Conservation (phyloP, 2,797 vertebrate genomes). For the Thalassophryne amazonica region DNA sequence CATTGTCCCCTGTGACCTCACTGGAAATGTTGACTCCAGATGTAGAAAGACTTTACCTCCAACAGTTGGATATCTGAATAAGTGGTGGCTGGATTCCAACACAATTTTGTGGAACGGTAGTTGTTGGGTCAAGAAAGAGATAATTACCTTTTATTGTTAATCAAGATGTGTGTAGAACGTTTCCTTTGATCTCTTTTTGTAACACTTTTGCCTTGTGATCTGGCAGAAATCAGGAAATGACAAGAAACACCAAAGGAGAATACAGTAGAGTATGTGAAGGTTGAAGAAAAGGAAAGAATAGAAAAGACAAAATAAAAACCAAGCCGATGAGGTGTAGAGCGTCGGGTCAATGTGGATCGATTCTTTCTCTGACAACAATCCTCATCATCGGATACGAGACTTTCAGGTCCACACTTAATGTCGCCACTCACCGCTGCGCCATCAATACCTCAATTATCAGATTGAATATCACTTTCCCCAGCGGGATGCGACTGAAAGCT, state of each 20-base stretch:
- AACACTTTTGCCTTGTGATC: no score
- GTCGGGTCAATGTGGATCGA: conserved; percentile 42
- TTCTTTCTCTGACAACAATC: conserved; percentile 41
- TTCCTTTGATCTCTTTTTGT: no score
- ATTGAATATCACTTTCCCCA: conserved; percentile 43
- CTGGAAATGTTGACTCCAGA: no score
- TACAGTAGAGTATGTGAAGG: background rate
- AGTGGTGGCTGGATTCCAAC: no score
- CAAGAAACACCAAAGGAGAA: background rate
- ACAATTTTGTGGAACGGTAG: no score
- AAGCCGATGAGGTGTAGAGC: conserved; percentile 26
- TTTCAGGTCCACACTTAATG: conserved; percentile 62
- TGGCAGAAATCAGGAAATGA: no score
- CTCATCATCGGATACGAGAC: conserved; percentile 38
- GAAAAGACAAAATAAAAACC: conserved; percentile 2
- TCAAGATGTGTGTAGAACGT: no score
- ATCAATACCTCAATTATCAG: conserved; percentile 66
- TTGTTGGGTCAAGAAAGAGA: no score
- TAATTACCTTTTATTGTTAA: no score
- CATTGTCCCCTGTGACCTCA: no score
- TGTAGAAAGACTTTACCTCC: no score
- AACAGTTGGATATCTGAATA: no score
- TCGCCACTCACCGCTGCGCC: conserved; percentile 44
- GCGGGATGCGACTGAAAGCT: conserved; percentile 16
- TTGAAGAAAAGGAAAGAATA: background rate